A percentile compares a stretch with the other conserved stretches of the same genome.
Evolutionary conservation across 2,888 invertebrate genomes (phyloP).

Genomic region (Andrena minutula): DNA sequence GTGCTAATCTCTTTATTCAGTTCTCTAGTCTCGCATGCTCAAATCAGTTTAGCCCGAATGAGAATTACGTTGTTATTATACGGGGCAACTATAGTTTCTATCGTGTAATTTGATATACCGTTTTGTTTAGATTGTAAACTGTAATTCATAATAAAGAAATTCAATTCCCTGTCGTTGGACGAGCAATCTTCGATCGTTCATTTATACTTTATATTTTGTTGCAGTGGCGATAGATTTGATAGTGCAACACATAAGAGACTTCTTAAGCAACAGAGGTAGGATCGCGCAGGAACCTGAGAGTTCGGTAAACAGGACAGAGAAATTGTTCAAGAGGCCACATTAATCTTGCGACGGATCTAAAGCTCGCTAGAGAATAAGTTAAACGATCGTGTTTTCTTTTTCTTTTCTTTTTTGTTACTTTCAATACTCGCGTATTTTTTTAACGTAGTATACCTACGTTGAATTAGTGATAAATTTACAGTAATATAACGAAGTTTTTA

Average conservation of each 20-base stretch:
- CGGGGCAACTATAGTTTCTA: conserved; percentile 25
- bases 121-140: conserved; percentile 58
- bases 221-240: conserved; percentile 98
- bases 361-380: conserved; percentile 25
- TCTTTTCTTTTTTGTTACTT: conserved; percentile 25
- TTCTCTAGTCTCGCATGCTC: conserved; percentile 26
- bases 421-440: conserved; percentile 40
- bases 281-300: conserved; percentile 78
- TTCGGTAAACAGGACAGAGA: conserved; percentile 77
- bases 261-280: conserved; percentile 88
- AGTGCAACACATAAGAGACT: conserved; percentile 98
- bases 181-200: conserved; percentile 39
- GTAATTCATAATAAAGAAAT: conserved; percentile 60
- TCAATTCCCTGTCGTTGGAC: conserved; percentile 19
- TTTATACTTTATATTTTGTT: conserved; percentile 83
- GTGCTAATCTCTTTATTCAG: conserved; percentile 38
- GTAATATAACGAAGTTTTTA: conserved; percentile 34
- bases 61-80: conserved; percentile 15
- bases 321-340: conserved; percentile 82
- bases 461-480: conserved; percentile 27
- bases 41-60: conserved; percentile 36
- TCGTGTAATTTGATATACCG: conserved; percentile 59
- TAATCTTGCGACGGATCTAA: conserved; percentile 65
- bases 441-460: conserved; percentile 24
- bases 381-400: conserved; percentile 11